These are phyloP conservation scores for Delphinapterus leucas DNA, from an alignment of 2,113 vertebrate genomes.

Conservation along the genomic window DNA sequence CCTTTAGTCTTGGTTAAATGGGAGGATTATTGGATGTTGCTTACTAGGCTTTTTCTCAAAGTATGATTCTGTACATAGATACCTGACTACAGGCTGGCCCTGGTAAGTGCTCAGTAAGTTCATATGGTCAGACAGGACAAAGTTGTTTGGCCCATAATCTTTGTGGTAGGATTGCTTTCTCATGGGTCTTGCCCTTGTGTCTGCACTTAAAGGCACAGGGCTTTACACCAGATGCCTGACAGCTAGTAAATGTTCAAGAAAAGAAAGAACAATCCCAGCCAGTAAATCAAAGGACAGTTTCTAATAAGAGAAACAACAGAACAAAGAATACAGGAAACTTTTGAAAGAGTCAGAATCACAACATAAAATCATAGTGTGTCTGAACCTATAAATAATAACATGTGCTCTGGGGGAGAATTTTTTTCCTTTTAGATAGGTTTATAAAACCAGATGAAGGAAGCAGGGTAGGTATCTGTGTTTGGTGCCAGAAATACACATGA, in stretches of 20 bases:
- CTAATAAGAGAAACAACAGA: conserved; percentile 64
- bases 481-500: background rate
- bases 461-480: background rate
- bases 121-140: background rate
- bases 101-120: background rate
- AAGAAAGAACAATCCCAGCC: conserved; percentile 53
- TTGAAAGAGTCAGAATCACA: conserved; percentile 52
- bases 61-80: accelerated
- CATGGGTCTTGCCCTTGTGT: background rate
- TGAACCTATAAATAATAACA: conserved; percentile 64
- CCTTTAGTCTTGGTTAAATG: background rate
- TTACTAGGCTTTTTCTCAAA: background rate
- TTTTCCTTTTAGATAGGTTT: conserved; percentile 35
- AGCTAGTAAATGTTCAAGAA: conserved; percentile 60
- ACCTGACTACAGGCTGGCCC: too few species aligned
- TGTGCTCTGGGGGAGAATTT: background rate
- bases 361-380: conserved; percentile 66
- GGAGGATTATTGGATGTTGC: background rate
- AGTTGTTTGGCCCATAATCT: background rate
- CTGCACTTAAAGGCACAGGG: background rate
- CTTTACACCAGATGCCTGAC: conserved; percentile 61
- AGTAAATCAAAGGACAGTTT: conserved; percentile 61
- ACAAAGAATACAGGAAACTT: conserved; percentile 64
- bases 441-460: conserved; percentile 63
- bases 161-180: background rate